Evolutionary conservation across 2,113 vertebrate species (phyloP).

Genomic region (Crotalus horridus): DNA sequence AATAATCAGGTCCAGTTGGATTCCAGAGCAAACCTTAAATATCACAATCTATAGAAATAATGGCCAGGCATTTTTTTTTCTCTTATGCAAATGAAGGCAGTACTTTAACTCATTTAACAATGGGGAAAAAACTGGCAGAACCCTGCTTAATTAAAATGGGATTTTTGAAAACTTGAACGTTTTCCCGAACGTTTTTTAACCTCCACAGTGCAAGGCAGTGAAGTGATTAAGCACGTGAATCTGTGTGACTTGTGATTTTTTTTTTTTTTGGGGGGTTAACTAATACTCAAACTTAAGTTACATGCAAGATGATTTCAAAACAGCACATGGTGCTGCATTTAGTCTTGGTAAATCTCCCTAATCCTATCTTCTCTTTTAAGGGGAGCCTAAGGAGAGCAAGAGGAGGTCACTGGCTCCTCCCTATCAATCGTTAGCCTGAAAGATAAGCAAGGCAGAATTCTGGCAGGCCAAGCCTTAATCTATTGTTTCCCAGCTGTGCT

Average conservation of each 20-base stretch:
- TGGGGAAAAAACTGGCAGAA: neutral
- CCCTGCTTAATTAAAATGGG: neutral
- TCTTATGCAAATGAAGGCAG: neutral
- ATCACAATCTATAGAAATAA: neutral
- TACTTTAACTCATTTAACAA: neutral
- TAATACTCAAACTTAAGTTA: neutral
- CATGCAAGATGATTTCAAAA: neutral
- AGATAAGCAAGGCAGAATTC: conserved; percentile 11
- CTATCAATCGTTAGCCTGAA: neutral
- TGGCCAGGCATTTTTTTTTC: neutral
- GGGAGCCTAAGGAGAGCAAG: neutral
- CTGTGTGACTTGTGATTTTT: neutral
- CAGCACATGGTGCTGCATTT: neutral
- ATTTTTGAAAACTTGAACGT: neutral
- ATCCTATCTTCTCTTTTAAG: neutral
- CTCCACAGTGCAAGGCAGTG: neutral
- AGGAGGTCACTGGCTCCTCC: neutral
- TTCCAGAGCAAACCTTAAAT: neutral
- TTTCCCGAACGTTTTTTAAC: neutral
- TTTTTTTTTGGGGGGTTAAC: neutral
- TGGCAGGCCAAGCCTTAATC: conserved; percentile 16
- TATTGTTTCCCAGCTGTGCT: conserved; percentile 31
- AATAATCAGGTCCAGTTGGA: neutral
- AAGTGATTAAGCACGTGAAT: neutral
- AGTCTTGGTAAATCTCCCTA: neutral